phyloP scores from a whole-genome alignment of 64 coral and sea anemone genomes.

The Acropora yongei region DNA sequence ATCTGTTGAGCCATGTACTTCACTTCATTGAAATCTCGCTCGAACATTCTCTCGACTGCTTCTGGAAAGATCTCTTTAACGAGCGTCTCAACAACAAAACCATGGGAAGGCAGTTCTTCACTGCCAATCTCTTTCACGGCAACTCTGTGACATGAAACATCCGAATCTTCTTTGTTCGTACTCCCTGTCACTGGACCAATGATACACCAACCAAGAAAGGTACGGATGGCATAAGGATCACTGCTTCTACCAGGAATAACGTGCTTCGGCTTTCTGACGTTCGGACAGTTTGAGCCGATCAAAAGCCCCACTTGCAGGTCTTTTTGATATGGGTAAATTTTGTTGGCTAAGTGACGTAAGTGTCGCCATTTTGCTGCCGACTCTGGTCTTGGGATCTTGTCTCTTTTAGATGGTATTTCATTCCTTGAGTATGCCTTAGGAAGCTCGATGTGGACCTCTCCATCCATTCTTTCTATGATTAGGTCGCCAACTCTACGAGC shows the following conservation, averaged over 20 bases:
- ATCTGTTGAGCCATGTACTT: slow-evolving; percentile 9
- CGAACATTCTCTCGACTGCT: slow-evolving; percentile 63
- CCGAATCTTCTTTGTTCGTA: background rate
- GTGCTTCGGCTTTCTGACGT: slow-evolving; percentile 47
- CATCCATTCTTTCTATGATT: slow-evolving; percentile 29
- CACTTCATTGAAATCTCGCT: slow-evolving; percentile 57
- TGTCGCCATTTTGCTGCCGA: slow-evolving; percentile 7
- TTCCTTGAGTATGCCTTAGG: slow-evolving; percentile 43
- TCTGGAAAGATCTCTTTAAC: slow-evolving; percentile 65
- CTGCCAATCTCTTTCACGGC: slow-evolving; percentile 31
- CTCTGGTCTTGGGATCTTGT: slow-evolving; percentile 48
- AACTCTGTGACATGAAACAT: slow-evolving; percentile 48
- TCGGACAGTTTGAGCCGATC: slow-evolving; percentile 65
- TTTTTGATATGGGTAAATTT: slow-evolving; percentile 36
- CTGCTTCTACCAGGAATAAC: slow-evolving; percentile 39
- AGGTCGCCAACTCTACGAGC: slow-evolving; percentile 26
- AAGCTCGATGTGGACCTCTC: slow-evolving; percentile 26
- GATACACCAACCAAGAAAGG: slow-evolving; percentile 55
- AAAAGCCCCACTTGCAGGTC: slow-evolving; percentile 29
- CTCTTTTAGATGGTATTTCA: slow-evolving; percentile 38
- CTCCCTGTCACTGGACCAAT: slow-evolving; percentile 35
- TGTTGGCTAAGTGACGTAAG: slow-evolving; percentile 21
- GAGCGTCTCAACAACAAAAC: slow-evolving; percentile 39
- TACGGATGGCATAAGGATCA: slow-evolving; percentile 50
- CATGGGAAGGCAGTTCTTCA: slow-evolving; percentile 40